These are phyloP conservation scores for Cichladusa arquata DNA, from an alignment of 2,113 vertebrate genomes.

Conservation along the genomic window DNA sequence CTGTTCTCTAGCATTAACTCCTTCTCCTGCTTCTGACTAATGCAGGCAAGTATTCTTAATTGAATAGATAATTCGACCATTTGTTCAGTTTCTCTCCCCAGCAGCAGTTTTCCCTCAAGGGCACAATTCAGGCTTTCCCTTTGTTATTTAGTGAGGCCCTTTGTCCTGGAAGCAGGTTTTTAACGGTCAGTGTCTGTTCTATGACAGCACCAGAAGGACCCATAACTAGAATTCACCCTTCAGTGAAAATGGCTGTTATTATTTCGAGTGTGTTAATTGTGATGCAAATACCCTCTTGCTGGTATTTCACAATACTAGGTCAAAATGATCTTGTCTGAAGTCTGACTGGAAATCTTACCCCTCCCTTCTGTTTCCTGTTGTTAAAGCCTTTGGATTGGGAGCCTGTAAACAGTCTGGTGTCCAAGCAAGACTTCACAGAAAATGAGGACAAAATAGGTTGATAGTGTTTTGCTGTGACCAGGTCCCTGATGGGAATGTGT, in stretches of 20 bases:
- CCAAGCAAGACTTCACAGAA: slow-evolving; percentile 21
- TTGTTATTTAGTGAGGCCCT: slow-evolving; percentile 22
- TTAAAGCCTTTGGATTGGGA: slow-evolving; percentile 51
- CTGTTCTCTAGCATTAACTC: slow-evolving; percentile 5
- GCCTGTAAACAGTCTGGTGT: slow-evolving; percentile 42
- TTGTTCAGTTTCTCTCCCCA: slow-evolving; percentile 24
- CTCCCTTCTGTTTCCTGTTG: slow-evolving; percentile 65
- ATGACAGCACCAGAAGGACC: slow-evolving; percentile 34
- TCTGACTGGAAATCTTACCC: slow-evolving; percentile 58
- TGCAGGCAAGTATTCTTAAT: not conserved
- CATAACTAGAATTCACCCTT: slow-evolving; percentile 25
- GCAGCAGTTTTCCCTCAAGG: slow-evolving; percentile 13
- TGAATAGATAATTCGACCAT: slow-evolving; percentile 37
- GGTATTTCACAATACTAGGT: slow-evolving; percentile 54
- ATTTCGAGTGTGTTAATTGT: slow-evolving; percentile 42
- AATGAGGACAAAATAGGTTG: slow-evolving; percentile 23
- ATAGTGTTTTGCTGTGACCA: not conserved
- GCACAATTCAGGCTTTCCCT: slow-evolving; percentile 17
- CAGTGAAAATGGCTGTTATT: slow-evolving; percentile 40
- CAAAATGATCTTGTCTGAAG: slow-evolving; percentile 51
- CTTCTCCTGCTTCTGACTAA: slow-evolving; percentile 3
- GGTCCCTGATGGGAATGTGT: not conserved
- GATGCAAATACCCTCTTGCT: slow-evolving; percentile 49
- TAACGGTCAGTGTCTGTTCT: slow-evolving; percentile 45
- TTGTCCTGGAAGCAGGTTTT: slow-evolving; percentile 35